These are phyloP conservation scores for Microcaecilia unicolor DNA, from an alignment of 2,797 vertebrate species.

Conservation along the genomic window DNA sequence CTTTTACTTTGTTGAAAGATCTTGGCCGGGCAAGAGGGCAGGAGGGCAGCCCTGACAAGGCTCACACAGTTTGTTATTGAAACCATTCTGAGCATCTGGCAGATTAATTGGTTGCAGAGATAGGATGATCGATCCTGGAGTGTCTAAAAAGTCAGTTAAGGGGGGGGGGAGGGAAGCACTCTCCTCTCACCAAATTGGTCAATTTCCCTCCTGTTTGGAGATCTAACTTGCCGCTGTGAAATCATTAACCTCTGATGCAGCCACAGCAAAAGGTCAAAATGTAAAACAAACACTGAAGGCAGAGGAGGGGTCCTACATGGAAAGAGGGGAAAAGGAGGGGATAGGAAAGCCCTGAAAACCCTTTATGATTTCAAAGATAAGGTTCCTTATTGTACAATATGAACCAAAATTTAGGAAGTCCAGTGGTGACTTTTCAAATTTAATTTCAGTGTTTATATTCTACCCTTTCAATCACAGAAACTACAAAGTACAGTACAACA, in stretches of 20 bases:
- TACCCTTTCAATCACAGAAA: too few species aligned
- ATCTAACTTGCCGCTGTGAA: background rate
- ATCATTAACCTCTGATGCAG: constrained; percentile 2
- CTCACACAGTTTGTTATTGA: too few species aligned
- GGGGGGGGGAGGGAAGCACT: background rate
- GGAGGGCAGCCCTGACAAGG: too few species aligned
- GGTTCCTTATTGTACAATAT: too few species aligned
- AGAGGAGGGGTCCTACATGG: constrained; percentile 4
- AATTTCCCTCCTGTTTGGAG: background rate
- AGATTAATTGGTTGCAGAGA: background rate
- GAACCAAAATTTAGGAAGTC: background rate
- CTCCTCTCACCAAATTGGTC: background rate
- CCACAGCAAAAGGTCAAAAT: background rate
- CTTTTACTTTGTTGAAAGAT: too few species aligned
- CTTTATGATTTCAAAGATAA: constrained; percentile 11
- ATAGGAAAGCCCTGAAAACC: background rate
- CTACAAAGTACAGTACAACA: too few species aligned
- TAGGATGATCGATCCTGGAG: background rate
- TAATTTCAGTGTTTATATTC: too few species aligned
- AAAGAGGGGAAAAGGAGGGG: background rate
- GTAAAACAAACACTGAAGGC: constrained; percentile 5
- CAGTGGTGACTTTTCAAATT: background rate
- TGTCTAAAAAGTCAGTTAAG: background rate
- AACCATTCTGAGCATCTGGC: background rate
- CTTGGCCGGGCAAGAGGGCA: too few species aligned